Conservation (phyloP, 1,140 invertebrate genomes). For the Bombus superbus region DNA sequence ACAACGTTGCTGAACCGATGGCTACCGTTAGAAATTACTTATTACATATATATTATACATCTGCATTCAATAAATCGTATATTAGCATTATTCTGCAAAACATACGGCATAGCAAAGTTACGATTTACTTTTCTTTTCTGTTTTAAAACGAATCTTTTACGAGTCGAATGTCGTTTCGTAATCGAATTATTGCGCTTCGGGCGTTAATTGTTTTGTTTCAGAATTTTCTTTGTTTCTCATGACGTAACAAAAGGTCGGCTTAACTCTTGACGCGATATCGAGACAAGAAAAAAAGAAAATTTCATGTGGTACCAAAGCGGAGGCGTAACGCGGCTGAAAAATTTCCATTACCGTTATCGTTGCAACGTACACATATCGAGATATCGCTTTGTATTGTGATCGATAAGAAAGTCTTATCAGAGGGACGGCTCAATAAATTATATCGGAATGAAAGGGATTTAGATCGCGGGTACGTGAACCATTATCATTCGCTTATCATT, state of each 20-base stretch:
- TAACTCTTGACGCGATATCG: too few species aligned
- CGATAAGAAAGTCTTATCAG: constrained; percentile 56
- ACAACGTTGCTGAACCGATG: not conserved
- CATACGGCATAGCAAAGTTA: not conserved
- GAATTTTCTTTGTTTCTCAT: not conserved
- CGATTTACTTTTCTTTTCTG: not conserved
- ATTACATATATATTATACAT: not conserved
- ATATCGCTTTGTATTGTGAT: constrained; percentile 42
- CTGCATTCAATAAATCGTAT: not conserved
- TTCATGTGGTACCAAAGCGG: not conserved
- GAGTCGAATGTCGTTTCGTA: too few species aligned
- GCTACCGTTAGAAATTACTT: too few species aligned
- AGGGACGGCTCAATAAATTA: constrained; percentile 46
- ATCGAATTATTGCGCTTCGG: not conserved
- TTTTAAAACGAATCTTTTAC: not conserved
- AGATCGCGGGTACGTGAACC: not conserved
- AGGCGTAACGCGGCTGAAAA: constrained; percentile 29
- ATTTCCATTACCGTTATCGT: constrained; percentile 52
- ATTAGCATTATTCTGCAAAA: not conserved
- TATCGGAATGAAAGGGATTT: constrained; percentile 49
- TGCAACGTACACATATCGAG: constrained; percentile 27
- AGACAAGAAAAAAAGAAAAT: not conserved
- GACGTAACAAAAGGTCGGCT: not conserved
- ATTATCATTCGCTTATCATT: constrained; percentile 23
- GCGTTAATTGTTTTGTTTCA: not conserved